Evolutionary conservation across 2,797 vertebrate genomes (phyloP).

Genomic region (Australoheros facetus): DNA sequence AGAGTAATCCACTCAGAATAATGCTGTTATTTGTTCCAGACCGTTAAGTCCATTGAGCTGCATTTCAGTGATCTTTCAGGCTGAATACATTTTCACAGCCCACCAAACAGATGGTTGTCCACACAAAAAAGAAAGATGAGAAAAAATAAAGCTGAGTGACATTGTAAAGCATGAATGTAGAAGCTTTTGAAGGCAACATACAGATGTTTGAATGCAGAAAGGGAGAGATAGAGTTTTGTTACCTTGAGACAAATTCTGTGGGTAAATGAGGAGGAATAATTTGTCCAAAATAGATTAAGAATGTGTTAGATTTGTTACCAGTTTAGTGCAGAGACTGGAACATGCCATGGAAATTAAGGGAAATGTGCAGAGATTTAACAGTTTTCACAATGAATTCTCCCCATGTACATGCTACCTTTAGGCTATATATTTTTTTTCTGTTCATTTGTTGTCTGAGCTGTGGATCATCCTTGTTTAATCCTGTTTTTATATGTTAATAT

Average conservation of each 20-base stretch:
- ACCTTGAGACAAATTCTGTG: not conserved
- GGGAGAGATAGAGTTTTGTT: not conserved
- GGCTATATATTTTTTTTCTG: not conserved
- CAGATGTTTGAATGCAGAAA: slow-evolving; percentile 34
- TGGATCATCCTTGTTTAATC: too few relatives aligned
- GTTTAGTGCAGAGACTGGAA: not conserved
- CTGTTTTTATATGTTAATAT: too few relatives aligned
- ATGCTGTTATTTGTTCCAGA: slow-evolving; percentile 68
- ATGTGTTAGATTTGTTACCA: not conserved
- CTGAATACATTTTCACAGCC: slow-evolving; percentile 43
- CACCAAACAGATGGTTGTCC: slow-evolving; percentile 56
- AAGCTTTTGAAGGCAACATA: not conserved
- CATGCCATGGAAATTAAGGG: not conserved
- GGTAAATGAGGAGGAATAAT: not conserved
- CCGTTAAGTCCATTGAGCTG: slow-evolving; percentile 63
- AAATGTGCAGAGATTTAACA: not conserved
- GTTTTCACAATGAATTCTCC: not conserved
- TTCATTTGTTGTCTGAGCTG: too few relatives aligned
- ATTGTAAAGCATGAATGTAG: not conserved
- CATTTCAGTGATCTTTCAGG: slow-evolving; percentile 49
- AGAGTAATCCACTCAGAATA: slow-evolving; percentile 70
- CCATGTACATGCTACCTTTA: not conserved
- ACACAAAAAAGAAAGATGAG: not conserved
- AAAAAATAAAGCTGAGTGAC: slow-evolving; percentile 5
- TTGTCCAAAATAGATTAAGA: not conserved